Conservation (phyloP, 2,113 vertebrate species). For the Pionites leucogaster region DNA sequence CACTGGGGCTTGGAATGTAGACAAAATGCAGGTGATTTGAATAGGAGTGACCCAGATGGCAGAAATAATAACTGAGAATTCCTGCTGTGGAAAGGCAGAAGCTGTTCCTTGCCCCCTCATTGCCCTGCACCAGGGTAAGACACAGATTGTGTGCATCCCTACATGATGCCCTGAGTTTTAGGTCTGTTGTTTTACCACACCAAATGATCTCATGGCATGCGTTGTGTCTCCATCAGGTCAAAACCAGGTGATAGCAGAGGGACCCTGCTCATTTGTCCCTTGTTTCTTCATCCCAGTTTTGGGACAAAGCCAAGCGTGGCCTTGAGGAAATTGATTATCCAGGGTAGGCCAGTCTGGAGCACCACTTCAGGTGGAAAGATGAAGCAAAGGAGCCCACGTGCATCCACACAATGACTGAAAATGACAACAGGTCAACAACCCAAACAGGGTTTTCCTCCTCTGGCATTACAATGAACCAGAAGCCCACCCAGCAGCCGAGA, state of each 20-base stretch:
- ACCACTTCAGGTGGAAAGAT: neutral
- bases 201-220: accelerated
- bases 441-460: neutral
- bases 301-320: neutral
- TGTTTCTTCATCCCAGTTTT: neutral
- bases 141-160: neutral
- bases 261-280: neutral
- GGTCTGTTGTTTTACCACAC: neutral
- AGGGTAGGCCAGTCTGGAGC: neutral
- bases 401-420: neutral
- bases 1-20: neutral
- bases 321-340: neutral
- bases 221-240: neutral
- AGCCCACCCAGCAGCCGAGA: neutral
- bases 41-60: neutral
- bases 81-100: neutral
- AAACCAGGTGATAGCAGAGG: neutral
- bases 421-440: neutral
- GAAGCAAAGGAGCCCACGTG: neutral
- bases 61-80: neutral
- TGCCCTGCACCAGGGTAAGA: neutral
- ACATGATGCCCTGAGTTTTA: neutral
- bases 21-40: neutral
- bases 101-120: neutral
- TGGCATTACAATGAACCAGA: neutral